Base-by-base conservation (phyloP, 2,113 vertebrate species). In the Zeus faber region DNA sequence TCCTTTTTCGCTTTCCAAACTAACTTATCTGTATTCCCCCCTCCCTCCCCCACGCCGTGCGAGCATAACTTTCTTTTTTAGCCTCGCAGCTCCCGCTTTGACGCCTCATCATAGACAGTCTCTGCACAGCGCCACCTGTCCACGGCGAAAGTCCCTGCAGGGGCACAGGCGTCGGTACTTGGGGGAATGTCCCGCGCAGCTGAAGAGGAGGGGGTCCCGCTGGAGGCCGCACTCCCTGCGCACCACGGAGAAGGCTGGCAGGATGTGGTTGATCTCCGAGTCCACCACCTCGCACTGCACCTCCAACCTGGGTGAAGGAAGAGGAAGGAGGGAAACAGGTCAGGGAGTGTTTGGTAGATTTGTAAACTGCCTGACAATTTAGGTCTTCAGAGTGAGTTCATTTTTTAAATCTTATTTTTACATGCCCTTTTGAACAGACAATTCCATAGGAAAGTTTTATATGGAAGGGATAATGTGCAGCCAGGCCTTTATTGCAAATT, bases 81-180 rank as follows among this genome's bases (percentile, higher is more conserved):
- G 27, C 23, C 5, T 13, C 22, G 16, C n/a, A n/a, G n/a, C 3
- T 39, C 61, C 56, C 27, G 35, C 37, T 17, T 1, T 3, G n/a
- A 35, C 46, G 58, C 17, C n/a, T 49, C 43, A 70, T 92, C 92
- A 95, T 83, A 95, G 87, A 62, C 96, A 99, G 84, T 92, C 88
- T 77, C 68, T 87, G 88, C 97, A 99, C 80, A 99, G 82, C 14
- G 96, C 95, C 85, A 98, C 93, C 82, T 99, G 97, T 54, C 94
- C 96, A 0, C 18, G 84, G 49, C 80, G 90, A 83, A 89, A 97
- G 83, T 96, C 93, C 0, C 97, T 92, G 86, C 96, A 98, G 3
- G 97, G 95, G 68, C 97, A 99, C 6, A 99, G 87, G 9, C 96
- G 92, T 45, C 83, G 91, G 85, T 93, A 94, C 79, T 94, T 95